A percentile compares a stretch with the other conserved stretches of the same genome.
Conservation (phyloP, 2,113 vertebrate genomes). For the Syngnathus typhle region DNA sequence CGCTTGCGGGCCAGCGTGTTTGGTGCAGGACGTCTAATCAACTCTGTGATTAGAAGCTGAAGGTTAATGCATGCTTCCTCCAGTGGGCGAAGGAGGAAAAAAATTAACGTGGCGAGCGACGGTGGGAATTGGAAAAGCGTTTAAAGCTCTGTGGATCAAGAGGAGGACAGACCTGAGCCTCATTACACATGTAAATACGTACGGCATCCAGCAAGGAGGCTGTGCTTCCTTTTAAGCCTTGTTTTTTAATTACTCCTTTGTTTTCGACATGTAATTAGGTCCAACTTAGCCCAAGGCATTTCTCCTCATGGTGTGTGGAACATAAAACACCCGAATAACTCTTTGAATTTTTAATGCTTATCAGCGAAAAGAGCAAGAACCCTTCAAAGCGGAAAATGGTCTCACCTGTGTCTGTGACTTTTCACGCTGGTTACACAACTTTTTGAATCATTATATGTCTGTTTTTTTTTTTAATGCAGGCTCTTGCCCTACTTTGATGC, state of each 20-base stretch:
- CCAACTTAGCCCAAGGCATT: conserved; percentile 50
- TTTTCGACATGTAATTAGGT: conserved; percentile 60
- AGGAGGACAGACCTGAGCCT: conserved; percentile 46
- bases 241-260: conserved; percentile 64
- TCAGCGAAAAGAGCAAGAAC: conserved; percentile 14
- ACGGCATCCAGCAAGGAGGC: conserved; percentile 60
- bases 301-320: conserved; percentile 31
- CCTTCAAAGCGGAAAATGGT: neutral
- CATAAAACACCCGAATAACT: conserved; percentile 57
- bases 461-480: neutral
- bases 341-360: conserved; percentile 48
- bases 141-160: conserved; percentile 56
- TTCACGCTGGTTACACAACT: neutral
- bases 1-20: conserved; percentile 34
- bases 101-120: conserved; percentile 39
- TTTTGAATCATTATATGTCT: too few relatives aligned
- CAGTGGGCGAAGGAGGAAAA: conserved; percentile 35
- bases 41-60: conserved; percentile 62
- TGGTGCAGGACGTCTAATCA: conserved; percentile 49
- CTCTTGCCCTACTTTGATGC: neutral
- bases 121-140: conserved; percentile 36
- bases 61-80: conserved; percentile 62
- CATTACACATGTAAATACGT: conserved; percentile 69
- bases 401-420: neutral
- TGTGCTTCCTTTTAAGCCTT: conserved; percentile 29